Conservation (phyloP, 2,113 vertebrate species). For the Onychostruthus taczanowskii region DNA sequence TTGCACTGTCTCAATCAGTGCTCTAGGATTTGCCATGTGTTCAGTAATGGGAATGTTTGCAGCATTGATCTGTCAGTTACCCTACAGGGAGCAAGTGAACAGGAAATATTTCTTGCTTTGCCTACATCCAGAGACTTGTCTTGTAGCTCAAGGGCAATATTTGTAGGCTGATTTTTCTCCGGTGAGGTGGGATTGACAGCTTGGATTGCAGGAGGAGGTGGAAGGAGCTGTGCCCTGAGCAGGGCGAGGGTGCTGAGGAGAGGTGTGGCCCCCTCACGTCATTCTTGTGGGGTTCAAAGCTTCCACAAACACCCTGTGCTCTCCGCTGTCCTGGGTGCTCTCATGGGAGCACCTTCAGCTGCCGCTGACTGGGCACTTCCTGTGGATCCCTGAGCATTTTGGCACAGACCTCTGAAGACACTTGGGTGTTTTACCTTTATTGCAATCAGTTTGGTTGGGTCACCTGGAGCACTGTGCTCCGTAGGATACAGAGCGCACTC, state of each 20-base stretch:
- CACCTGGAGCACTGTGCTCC: background rate
- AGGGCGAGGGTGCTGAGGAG: background rate
- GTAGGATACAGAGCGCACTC: background rate
- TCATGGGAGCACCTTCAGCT: background rate
- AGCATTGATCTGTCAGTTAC: background rate
- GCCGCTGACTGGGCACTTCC: background rate
- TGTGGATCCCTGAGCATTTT: background rate
- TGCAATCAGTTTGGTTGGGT: background rate
- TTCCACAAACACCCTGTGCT: background rate
- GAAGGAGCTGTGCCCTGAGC: background rate
- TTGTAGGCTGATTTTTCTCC: background rate
- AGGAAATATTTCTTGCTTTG: background rate
- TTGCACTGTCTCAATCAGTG: background rate
- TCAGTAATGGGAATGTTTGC: background rate
- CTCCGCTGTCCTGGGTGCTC: background rate
- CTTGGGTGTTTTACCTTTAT: background rate
- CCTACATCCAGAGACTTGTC: background rate
- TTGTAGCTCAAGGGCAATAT: background rate
- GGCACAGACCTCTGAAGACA: background rate
- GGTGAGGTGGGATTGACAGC: background rate
- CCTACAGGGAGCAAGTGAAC: background rate
- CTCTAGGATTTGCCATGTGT: background rate
- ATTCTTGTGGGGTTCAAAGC: background rate
- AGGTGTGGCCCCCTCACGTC: background rate
- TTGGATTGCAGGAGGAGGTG: background rate